phyloP scores from a whole-genome alignment of 2,888 invertebrate species.

The Sphaeridia pumilis region DNA sequence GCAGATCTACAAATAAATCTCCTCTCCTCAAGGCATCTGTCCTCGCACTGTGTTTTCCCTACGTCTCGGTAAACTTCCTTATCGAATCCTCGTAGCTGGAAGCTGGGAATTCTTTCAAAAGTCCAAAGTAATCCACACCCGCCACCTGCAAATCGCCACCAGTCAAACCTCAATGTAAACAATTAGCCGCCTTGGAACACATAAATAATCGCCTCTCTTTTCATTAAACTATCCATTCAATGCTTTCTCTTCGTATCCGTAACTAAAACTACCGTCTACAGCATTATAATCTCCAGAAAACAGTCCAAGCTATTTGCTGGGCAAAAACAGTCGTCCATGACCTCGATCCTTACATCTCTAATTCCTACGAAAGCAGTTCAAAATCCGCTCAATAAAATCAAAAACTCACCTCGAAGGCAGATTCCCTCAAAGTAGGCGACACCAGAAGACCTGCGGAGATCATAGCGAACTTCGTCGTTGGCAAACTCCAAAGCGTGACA shows the following conservation, averaged over 20 bases:
- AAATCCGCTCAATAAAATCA: no score
- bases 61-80: slow-evolving; percentile 37
- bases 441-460: slow-evolving; percentile 38
- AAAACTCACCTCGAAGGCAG: slow-evolving; percentile 38
- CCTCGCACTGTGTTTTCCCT: slow-evolving; percentile 42
- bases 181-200: no score
- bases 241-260: no score
- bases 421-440: slow-evolving; percentile 40
- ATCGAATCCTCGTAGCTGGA: slow-evolving; percentile 41
- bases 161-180: no score
- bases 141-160: slow-evolving; percentile 37
- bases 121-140: slow-evolving; percentile 42
- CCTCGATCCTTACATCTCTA: no score
- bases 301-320: no score
- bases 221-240: no score
- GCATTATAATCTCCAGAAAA: no score
- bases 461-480: slow-evolving; percentile 37
- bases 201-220: not conserved
- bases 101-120: slow-evolving; percentile 44
- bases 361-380: no score
- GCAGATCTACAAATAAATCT: slow-evolving; percentile 45
- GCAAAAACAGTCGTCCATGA: no score
- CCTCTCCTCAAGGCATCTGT: slow-evolving; percentile 43
- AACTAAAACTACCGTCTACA: no score
- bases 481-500: slow-evolving; percentile 39